phyloP scores from a whole-genome alignment of 2,797 vertebrate species.

The Aratinga solstitialis region DNA sequence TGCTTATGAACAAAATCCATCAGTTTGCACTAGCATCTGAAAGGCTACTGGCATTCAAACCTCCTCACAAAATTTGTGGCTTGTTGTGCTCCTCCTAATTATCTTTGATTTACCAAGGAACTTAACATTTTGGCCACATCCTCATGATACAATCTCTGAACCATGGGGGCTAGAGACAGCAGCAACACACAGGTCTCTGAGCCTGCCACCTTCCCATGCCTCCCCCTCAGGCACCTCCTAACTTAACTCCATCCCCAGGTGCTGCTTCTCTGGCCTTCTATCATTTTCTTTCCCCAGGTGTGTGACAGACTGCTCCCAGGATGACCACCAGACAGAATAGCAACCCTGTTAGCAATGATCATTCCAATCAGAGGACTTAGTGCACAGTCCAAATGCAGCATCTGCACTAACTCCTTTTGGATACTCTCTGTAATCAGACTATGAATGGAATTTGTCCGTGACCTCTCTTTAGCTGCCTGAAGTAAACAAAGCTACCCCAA shows the following conservation, averaged over 20 bases:
- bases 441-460: neutral
- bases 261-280: neutral
- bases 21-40: neutral
- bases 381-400: neutral
- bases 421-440: neutral
- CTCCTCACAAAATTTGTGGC: neutral
- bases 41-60: accelerated
- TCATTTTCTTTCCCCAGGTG: neutral
- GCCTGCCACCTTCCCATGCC: neutral
- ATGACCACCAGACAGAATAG: neutral
- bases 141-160: neutral
- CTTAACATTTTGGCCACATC: neutral
- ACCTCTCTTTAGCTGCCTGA: neutral
- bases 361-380: neutral
- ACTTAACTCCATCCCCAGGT: neutral
- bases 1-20: neutral
- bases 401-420: neutral
- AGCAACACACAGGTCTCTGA: neutral
- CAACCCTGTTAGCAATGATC: neutral
- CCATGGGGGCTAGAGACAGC: neutral
- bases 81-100: neutral
- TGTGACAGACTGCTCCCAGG: neutral
- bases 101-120: neutral
- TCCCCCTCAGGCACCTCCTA: neutral
- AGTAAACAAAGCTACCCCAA: neutral